phyloP scores from a whole-genome alignment of 2,797 vertebrate species.

The Anabas testudineus region DNA sequence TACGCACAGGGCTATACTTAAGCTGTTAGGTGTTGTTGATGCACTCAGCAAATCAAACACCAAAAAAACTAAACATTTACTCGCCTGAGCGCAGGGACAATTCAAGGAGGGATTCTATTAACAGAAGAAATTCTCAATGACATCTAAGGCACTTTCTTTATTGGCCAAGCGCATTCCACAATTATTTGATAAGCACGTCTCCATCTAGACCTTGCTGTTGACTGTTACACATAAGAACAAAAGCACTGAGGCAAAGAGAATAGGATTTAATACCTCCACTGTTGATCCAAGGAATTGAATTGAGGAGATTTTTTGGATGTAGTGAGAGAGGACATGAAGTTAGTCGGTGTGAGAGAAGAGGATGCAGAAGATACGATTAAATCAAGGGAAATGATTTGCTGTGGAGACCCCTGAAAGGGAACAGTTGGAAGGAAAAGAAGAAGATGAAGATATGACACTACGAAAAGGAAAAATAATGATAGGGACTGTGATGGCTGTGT shows the following conservation, averaged over 20 bases:
- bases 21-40: conserved; percentile 64
- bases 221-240: conserved; percentile 20
- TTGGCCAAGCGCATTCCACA: conserved; percentile 18
- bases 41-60: conserved; percentile 51
- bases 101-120: conserved; percentile 44
- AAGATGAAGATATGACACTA: conserved; percentile 44
- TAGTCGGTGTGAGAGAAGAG: too few relatives aligned
- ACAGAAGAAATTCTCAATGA: conserved; percentile 33
- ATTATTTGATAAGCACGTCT: conserved; percentile 17
- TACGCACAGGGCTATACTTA: conserved; percentile 57
- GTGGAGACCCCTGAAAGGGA: too few relatives aligned
- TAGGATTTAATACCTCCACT: conserved; percentile 43
- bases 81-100: conserved; percentile 36
- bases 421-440: too few relatives aligned
- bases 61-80: conserved; percentile 32
- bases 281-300: conserved; percentile 54
- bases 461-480: conserved; percentile 55
- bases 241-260: conserved; percentile 32
- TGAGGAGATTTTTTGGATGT: too few relatives aligned
- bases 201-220: conserved; percentile 21
- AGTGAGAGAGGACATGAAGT: too few relatives aligned
- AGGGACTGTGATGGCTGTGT: conserved; percentile 53
- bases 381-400: too few relatives aligned
- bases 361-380: too few relatives aligned
- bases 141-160: conserved; percentile 33